Conservation (phyloP, 2,113 vertebrate species). For the Lophotis ruficrista region DNA sequence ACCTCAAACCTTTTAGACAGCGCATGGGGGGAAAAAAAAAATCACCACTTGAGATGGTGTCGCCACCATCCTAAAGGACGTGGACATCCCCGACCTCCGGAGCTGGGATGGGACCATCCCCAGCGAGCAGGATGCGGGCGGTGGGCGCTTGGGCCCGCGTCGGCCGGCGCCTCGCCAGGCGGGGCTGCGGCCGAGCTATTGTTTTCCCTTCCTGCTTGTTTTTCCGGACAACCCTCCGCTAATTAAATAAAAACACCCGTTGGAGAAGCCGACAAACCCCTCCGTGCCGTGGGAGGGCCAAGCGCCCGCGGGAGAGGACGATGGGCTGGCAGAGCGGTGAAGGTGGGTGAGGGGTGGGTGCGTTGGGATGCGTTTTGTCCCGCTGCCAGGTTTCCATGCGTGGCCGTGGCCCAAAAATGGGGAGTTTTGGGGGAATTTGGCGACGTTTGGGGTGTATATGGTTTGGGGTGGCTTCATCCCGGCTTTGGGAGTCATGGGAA, state of each 20-base stretch:
- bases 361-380: fast-evolving
- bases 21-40: not conserved
- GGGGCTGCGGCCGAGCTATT: conserved; percentile 40
- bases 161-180: conserved; percentile 42
- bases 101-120: not conserved
- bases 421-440: not conserved
- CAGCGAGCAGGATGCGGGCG: not conserved
- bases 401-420: fast-evolving
- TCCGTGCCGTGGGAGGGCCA: not conserved
- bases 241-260: conserved; percentile 39
- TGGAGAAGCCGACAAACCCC: not conserved
- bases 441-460: fast-evolving
- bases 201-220: conserved; percentile 70
- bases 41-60: fast-evolving
- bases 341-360: not conserved
- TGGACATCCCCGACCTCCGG: fast-evolving
- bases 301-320: not conserved
- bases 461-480: fast-evolving
- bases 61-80: fast-evolving
- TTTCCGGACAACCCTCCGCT: conserved; percentile 47
- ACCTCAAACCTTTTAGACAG: not conserved
- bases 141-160: not conserved
- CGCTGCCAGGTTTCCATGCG: fast-evolving
- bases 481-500: not conserved
- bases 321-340: fast-evolving